Percentiles rank a stretch among this genome's conserved stretches.
These are phyloP conservation scores for Neodontobutis hainanensis DNA, from an alignment of 2,113 vertebrate species.

Conservation along the genomic window DNA sequence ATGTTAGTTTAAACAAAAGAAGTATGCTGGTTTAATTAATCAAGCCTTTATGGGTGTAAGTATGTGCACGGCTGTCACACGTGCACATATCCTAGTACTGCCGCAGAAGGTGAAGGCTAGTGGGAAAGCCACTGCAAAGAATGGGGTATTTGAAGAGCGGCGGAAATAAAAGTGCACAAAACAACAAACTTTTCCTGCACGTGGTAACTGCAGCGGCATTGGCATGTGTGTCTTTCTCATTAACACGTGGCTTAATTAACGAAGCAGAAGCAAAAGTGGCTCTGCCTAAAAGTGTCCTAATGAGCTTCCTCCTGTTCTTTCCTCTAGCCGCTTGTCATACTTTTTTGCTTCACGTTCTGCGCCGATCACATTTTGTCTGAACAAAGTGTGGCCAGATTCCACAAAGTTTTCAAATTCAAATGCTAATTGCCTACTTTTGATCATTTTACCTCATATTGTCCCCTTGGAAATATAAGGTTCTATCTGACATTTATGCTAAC, in stretches of 20 bases:
- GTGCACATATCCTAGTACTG: conserved; percentile 20
- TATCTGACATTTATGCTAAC: too few relatives aligned
- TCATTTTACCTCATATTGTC: neutral
- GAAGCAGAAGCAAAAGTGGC: conserved; percentile 43
- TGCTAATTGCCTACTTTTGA: conserved; percentile 18
- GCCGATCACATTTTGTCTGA: conserved; percentile 7
- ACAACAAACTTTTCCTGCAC: conserved; percentile 46
- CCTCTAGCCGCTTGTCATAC: neutral
- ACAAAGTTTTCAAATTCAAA: neutral
- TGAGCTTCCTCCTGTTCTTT: conserved; percentile 42
- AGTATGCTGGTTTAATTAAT: too few relatives aligned
- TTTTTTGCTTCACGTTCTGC: conserved; percentile 26
- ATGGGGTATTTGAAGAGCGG: conserved; percentile 21
- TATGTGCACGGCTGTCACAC: neutral
- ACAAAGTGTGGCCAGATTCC: conserved; percentile 1
- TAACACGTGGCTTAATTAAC: conserved; percentile 66
- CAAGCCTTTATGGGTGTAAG: neutral
- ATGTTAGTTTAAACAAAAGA: too few relatives aligned
- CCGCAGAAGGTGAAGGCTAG: conserved; percentile 32
- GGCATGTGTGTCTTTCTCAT: conserved; percentile 56
- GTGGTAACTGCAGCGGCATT: conserved; percentile 44
- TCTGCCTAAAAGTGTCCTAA: conserved; percentile 52
- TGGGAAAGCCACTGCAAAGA: conserved; percentile 18
- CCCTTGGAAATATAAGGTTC: neutral
- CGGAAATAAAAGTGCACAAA: conserved; percentile 5